phyloP scores from a whole-genome alignment of 2,888 invertebrate species.

The Papilio elwesi region DNA sequence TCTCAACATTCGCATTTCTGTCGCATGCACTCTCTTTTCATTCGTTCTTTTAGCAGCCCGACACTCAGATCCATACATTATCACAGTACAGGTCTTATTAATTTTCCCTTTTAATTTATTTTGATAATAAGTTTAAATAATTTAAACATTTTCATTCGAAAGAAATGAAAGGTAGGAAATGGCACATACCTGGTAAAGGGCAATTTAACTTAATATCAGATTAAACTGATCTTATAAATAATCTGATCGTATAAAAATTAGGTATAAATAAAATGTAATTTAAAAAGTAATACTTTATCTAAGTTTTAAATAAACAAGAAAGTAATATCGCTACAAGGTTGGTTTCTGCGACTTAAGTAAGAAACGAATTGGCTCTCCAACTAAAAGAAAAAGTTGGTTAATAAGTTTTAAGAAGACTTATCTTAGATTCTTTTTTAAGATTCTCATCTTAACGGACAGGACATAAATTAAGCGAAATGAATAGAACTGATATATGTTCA shows the following conservation, averaged over 20 bases:
- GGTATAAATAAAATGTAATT: background rate
- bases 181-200: no score
- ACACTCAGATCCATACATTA: no score
- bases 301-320: background rate
- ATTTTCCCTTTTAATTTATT: no score
- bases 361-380: constrained; percentile 17
- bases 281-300: background rate
- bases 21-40: no score
- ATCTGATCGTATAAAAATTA: background rate
- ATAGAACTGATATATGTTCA: background rate
- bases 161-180: no score
- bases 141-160: no score
- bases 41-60: no score
- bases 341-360: constrained; percentile 10
- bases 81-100: no score
- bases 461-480: background rate
- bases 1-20: no score
- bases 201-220: no score
- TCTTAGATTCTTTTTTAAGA: constrained; percentile 8
- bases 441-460: background rate
- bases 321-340: constrained; percentile 5
- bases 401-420: constrained; percentile 19
- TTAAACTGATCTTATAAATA: no score
- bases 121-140: no score
- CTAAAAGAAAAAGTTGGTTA: constrained; percentile 21